These are phyloP conservation scores for Montipora sp. DNA, from an alignment of 64 coral and sea anemone species.

Conservation along the genomic window DNA sequence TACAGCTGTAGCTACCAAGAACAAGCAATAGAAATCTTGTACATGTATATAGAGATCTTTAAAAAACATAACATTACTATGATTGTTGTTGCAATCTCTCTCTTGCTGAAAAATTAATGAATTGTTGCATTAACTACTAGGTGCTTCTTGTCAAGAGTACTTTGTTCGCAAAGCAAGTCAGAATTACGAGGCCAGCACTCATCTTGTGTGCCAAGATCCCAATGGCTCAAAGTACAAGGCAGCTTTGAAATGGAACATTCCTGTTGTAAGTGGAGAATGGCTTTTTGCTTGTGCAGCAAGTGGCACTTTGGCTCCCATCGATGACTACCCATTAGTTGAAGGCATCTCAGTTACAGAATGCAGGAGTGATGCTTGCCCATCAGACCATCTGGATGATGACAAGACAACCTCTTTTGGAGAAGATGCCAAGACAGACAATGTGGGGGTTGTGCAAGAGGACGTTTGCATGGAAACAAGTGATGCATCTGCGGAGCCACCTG, in stretches of 20 bases:
- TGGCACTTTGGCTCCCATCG: slow-evolving; percentile 43
- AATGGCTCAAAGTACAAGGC: slow-evolving; percentile 85
- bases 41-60: no score
- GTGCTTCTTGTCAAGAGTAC: slow-evolving; percentile 87
- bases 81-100: neutral
- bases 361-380: neutral
- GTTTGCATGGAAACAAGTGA: slow-evolving; percentile 8
- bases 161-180: slow-evolving; percentile 80
- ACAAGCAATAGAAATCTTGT: no score
- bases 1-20: no score
- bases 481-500: neutral
- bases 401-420: neutral
- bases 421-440: neutral
- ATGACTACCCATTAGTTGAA: slow-evolving; percentile 60
- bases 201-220: slow-evolving; percentile 81
- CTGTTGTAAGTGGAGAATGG: slow-evolving; percentile 75
- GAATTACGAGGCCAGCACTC: slow-evolving; percentile 80
- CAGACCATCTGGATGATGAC: neutral
- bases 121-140: slow-evolving; percentile 15
- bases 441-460: neutral
- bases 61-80: no score
- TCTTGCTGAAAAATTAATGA: neutral
- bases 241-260: slow-evolving; percentile 88
- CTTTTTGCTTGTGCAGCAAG: slow-evolving; percentile 84
- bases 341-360: no score